A percentile compares a stretch with the other conserved stretches of the same genome.
Evolutionary conservation across 2,888 invertebrate species (phyloP).

Genomic region (Syrista parreyssii): DNA sequence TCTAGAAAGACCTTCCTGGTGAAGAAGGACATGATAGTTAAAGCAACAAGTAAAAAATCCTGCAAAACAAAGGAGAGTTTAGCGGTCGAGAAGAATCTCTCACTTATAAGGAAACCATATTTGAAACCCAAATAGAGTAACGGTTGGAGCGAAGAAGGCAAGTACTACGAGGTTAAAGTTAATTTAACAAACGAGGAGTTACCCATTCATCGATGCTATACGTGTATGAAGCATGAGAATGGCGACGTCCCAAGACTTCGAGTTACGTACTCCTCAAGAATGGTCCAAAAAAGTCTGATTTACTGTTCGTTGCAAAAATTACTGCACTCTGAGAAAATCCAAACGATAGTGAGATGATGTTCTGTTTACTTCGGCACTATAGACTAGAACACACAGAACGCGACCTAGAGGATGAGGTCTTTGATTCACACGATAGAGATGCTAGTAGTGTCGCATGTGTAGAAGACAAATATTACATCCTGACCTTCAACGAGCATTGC

Average conservation of each 20-base stretch:
- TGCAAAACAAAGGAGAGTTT: slow-evolving; percentile 59
- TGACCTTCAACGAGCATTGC: slow-evolving; percentile 96
- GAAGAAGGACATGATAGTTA: slow-evolving; percentile 66
- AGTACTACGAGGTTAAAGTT: slow-evolving; percentile 84
- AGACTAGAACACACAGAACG: slow-evolving; percentile 96
- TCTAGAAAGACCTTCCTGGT: slow-evolving; percentile 34
- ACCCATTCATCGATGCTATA: slow-evolving; percentile 85
- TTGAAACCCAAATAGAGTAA: slow-evolving; percentile 84
- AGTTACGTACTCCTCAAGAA: slow-evolving; percentile 92
- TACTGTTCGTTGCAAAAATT: slow-evolving; percentile 95
- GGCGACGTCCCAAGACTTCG: slow-evolving; percentile 88
- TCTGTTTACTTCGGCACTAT: slow-evolving; percentile 97
- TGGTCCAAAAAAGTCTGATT: slow-evolving; percentile 82
- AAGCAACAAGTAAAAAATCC: slow-evolving; percentile 62
- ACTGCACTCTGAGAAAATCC: slow-evolving; percentile 96
- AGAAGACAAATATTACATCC: slow-evolving; percentile 96
- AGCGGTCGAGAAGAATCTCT: slow-evolving; percentile 59
- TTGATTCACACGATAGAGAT: slow-evolving; percentile 95
- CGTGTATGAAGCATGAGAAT: slow-evolving; percentile 86
- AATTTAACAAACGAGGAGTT: slow-evolving; percentile 86
- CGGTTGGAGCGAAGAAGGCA: slow-evolving; percentile 93
- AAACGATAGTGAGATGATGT: slow-evolving; percentile 98
- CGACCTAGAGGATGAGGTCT: slow-evolving; percentile 91
- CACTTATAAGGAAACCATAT: slow-evolving; percentile 64
- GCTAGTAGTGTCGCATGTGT: slow-evolving; percentile 97